Percentiles rank a stretch among this genome's conserved stretches.
Conservation (phyloP, 2,888 invertebrate genomes). For the Eupithecia dodoneata region DNA sequence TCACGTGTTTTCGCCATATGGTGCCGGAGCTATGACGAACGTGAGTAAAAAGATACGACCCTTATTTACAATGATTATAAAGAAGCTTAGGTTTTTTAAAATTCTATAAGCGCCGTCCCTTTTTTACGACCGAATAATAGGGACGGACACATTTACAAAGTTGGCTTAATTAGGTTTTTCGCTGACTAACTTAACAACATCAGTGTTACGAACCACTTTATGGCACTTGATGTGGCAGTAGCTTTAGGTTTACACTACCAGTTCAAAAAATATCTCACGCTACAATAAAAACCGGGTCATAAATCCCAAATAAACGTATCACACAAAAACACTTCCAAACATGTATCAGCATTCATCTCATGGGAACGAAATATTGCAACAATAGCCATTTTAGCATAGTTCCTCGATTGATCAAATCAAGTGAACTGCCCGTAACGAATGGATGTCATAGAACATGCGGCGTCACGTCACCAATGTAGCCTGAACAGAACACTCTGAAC, state of each 20-base stretch:
- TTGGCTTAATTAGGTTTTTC: background rate
- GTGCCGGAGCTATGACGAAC: slow-evolving; percentile 87
- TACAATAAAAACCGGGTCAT: slow-evolving; percentile 24
- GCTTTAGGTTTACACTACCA: background rate
- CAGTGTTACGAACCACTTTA: background rate
- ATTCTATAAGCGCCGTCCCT: too few relatives aligned
- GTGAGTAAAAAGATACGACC: slow-evolving; percentile 68
- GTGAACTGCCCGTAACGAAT: slow-evolving; percentile 64
- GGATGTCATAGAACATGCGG: slow-evolving; percentile 48
- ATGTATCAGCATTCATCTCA: slow-evolving; percentile 46
- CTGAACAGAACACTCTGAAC: slow-evolving; percentile 45
- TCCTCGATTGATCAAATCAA: slow-evolving; percentile 69
- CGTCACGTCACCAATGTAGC: slow-evolving; percentile 45
- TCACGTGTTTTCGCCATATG: slow-evolving; percentile 85
- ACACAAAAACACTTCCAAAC: slow-evolving; percentile 36
- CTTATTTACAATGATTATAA: background rate
- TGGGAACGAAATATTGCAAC: slow-evolving; percentile 63
- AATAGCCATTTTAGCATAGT: slow-evolving; percentile 67
- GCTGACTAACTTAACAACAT: background rate
- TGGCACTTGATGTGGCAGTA: background rate
- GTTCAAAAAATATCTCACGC: slow-evolving; percentile 15
- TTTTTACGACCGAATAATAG: background rate
- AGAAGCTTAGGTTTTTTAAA: background rate
- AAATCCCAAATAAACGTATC: slow-evolving; percentile 26
- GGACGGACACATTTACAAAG: background rate